These are phyloP conservation scores for Malurus alboscapulatus DNA, from an alignment of 2,113 vertebrate species.

Conservation along the genomic window DNA sequence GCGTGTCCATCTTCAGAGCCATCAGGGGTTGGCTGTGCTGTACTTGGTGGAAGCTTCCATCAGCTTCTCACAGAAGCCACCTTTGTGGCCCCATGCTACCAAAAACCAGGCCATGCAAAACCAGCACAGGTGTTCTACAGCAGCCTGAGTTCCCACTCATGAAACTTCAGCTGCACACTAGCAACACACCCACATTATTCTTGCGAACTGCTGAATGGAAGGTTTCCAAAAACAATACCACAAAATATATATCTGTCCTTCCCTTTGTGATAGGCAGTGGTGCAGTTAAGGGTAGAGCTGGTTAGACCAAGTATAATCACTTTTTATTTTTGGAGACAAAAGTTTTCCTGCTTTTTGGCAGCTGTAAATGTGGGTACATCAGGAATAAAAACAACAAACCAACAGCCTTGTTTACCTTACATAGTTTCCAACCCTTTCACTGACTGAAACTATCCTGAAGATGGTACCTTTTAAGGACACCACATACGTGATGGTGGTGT, in stretches of 20 bases:
- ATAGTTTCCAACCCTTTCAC: conserved; percentile 32
- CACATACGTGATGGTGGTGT: not conserved
- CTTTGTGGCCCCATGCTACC: no score
- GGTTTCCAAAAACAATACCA: conserved; percentile 68
- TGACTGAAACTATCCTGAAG: conserved; percentile 42
- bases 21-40: no score
- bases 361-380: conserved; percentile 15
- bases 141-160: not conserved
- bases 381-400: conserved; percentile 17
- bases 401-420: conserved; percentile 40
- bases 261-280: conserved; percentile 49
- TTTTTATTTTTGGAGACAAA: conserved; percentile 75
- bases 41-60: no score
- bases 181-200: conserved; percentile 33
- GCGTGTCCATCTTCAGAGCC: no score
- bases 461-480: conserved; percentile 20
- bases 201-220: conserved; percentile 51
- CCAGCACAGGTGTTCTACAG: not conserved
- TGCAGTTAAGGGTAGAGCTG: conserved; percentile 57
- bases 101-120: no score
- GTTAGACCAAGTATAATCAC: conserved; percentile 73
- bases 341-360: conserved; percentile 63
- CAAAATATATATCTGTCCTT: conserved; percentile 53
- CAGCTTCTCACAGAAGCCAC: no score
- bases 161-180: not conserved